Conservation (phyloP, 1,140 invertebrate genomes). For the Drosophila sturtevanti region DNA sequence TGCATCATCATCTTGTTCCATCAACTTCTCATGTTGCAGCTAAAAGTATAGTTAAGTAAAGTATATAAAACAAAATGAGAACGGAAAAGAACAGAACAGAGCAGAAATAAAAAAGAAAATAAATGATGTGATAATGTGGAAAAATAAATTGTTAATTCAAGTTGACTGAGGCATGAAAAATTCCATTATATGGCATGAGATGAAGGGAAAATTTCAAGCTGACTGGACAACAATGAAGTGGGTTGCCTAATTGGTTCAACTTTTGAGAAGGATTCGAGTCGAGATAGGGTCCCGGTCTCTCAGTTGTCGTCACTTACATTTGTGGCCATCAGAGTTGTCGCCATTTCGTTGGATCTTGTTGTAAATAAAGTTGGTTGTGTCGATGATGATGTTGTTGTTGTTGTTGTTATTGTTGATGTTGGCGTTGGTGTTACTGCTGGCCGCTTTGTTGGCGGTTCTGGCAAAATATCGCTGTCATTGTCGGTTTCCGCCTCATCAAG, state of each 20-base stretch:
- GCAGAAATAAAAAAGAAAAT: neutral
- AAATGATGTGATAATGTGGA: constrained; percentile 15
- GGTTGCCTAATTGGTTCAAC: constrained; percentile 40
- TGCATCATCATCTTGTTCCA: constrained; percentile 59
- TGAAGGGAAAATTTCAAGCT: constrained; percentile 37
- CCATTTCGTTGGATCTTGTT: constrained; percentile 32
- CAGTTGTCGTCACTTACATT: constrained; percentile 48
- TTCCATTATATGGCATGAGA: constrained; percentile 29
- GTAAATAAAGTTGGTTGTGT: constrained; percentile 23
- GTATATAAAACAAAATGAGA: constrained; percentile 18
- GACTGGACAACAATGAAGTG: constrained; percentile 48
- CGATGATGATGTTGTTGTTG: constrained; percentile 40
- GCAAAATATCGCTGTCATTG: constrained; percentile 82
- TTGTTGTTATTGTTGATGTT: constrained; percentile 54
- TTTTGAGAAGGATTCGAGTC: neutral
- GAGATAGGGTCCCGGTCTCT: neutral
- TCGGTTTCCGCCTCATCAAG: constrained; percentile 78
- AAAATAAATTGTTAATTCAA: constrained; percentile 46
- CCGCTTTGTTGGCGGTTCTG: constrained; percentile 78
- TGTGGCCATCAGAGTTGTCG: constrained; percentile 37
- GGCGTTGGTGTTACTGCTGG: constrained; percentile 48
- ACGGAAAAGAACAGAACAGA: too few species aligned
- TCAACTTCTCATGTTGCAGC: constrained; percentile 41
- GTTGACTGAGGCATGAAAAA: constrained; percentile 62
- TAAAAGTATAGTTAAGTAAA: constrained; percentile 19